Evolutionary conservation across 2,797 vertebrate genomes (phyloP).

Genomic region (Sebastiscus tertius): DNA sequence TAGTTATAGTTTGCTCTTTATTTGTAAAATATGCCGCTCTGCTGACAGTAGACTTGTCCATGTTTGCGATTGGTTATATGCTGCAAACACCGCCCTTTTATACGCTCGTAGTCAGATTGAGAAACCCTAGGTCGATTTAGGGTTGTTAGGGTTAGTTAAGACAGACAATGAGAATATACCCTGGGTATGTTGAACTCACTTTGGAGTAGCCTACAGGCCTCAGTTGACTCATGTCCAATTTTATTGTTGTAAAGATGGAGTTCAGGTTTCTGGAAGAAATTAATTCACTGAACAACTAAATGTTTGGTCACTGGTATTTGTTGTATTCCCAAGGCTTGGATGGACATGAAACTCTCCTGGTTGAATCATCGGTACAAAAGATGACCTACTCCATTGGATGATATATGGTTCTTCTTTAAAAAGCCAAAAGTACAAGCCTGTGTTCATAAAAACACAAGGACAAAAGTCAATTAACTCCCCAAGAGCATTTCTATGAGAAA

Average conservation of each 20-base stretch:
- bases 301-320: background rate
- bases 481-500: background rate
- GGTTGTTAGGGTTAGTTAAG: no score
- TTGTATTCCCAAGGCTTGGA: background rate
- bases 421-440: background rate
- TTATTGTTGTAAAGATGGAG: background rate
- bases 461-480: background rate
- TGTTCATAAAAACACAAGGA: background rate
- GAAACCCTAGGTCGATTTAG: no score
- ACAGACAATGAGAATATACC: no score
- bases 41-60: no score
- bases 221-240: background rate
- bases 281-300: background rate
- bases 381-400: background rate
- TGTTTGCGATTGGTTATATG: no score
- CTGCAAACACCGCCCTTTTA: no score
- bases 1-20: no score
- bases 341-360: background rate
- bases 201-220: no score
- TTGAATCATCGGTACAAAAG: background rate
- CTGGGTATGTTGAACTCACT: no score
- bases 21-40: no score
- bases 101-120: rapidly evolving
- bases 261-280: background rate
- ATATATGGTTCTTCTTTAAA: background rate